A percentile compares a stretch with the other conserved stretches of the same genome.
These are phyloP conservation scores for Lasioglossum figueresi DNA, from an alignment of 2,888 invertebrate species.

Conservation along the genomic window DNA sequence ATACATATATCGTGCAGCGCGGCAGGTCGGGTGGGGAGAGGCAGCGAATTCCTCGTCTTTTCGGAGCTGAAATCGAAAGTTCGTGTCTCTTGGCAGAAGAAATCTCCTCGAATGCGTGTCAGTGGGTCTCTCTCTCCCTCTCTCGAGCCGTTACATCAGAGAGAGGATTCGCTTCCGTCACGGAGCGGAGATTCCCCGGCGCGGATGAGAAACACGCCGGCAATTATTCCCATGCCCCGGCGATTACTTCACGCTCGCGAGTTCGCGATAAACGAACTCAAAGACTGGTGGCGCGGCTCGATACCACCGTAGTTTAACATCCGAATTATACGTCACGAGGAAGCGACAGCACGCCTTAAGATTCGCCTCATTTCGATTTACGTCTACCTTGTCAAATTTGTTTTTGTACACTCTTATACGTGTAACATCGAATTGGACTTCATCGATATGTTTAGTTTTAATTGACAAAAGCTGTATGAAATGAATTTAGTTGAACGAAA, in stretches of 20 bases:
- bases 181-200: conserved; percentile 42
- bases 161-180: conserved; percentile 79
- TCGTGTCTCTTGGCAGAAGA: conserved; percentile 38
- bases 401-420: no score
- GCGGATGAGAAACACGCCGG: conserved; percentile 46
- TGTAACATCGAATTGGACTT: no score
- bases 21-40: neutral
- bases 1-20: neutral
- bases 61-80: conserved; percentile 59
- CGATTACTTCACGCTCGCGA: conserved; percentile 34
- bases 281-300: neutral
- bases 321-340: neutral
- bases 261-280: neutral
- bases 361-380: neutral
- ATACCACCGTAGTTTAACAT: neutral
- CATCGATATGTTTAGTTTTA: no score
- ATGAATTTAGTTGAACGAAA: no score
- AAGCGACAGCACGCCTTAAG: neutral
- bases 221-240: conserved; percentile 60
- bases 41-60: conserved; percentile 16
- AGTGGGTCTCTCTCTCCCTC: conserved; percentile 71
- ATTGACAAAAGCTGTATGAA: no score
- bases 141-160: conserved; percentile 76
- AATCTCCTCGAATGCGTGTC: conserved; percentile 73
- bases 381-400: no score